phyloP scores from a whole-genome alignment of 1,140 invertebrate genomes.

The Trichonephila clavipes region DNA sequence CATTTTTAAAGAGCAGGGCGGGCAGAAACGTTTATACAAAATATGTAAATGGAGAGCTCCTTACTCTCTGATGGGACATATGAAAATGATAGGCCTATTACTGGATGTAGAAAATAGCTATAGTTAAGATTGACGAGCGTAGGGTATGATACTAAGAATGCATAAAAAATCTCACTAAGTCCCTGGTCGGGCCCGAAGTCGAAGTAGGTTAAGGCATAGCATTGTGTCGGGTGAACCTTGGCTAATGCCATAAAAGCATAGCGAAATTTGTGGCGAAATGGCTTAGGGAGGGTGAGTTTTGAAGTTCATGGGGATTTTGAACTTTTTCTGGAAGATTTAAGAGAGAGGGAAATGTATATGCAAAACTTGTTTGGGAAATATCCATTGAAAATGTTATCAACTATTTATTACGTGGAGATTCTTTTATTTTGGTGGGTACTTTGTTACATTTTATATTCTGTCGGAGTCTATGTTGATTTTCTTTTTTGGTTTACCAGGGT shows the following conservation, averaged over 20 bases:
- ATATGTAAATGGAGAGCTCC: conserved; percentile 45
- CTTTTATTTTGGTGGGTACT: too few relatives aligned
- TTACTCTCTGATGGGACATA: conserved; percentile 45
- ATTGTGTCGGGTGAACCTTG: neutral
- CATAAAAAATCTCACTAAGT: neutral
- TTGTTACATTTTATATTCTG: too few relatives aligned
- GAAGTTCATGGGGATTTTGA: conserved; percentile 1
- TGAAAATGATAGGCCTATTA: conserved; percentile 71
- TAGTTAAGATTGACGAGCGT: conserved; percentile 58
- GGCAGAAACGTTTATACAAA: neutral
- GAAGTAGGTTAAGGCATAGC: neutral
- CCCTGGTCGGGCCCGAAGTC: neutral
- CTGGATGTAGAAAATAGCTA: conserved; percentile 40
- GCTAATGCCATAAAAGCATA: neutral
- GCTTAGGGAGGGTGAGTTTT: neutral
- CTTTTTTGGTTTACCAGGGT: too few relatives aligned
- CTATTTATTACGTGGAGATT: neutral
- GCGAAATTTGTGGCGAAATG: conserved; percentile 5
- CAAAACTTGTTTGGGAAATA: neutral
- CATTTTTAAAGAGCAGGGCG: conserved; percentile 6
- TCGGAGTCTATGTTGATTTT: too few relatives aligned
- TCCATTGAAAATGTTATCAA: neutral
- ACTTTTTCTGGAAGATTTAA: neutral
- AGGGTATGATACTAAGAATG: neutral
- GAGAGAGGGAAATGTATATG: neutral